These are phyloP conservation scores for Autographa gamma DNA, from an alignment of 2,888 invertebrate genomes.

Conservation along the genomic window DNA sequence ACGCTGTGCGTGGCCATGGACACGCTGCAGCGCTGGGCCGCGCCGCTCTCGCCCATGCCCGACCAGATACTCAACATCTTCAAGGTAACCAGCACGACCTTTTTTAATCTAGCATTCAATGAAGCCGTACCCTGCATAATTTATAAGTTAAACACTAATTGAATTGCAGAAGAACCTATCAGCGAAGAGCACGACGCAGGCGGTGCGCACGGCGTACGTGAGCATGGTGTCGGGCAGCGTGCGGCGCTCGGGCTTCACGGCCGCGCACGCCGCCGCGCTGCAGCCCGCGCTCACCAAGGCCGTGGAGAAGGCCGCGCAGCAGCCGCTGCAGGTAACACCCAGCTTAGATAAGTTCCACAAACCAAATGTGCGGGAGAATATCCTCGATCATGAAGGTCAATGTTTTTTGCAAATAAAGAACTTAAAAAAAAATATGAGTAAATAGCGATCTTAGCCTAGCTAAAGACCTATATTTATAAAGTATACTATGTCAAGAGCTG, in stretches of 20 bases:
- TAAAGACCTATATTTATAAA: slow-evolving; percentile 68
- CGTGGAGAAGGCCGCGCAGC: slow-evolving; percentile 93
- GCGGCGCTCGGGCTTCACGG: slow-evolving; percentile 87
- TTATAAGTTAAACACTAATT: no score
- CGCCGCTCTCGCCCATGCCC: slow-evolving; percentile 64
- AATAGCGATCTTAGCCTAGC: no score
- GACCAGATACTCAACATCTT: slow-evolving; percentile 62
- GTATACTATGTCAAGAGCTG: no score
- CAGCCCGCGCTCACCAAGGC: slow-evolving; percentile 91
- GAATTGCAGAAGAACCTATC: slow-evolving; percentile 91
- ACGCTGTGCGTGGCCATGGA: slow-evolving; percentile 94
- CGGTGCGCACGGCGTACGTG: slow-evolving; percentile 94
- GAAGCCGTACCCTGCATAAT: no score
- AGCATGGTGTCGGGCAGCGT: slow-evolving; percentile 92
- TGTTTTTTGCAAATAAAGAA: no score
- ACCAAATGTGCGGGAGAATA: no score
- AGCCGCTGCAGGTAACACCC: slow-evolving; percentile 91
- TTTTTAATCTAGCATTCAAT: background rate
- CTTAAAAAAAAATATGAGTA: no score
- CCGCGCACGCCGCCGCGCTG: slow-evolving; percentile 80
- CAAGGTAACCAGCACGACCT: slow-evolving; percentile 60
- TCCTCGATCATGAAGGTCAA: no score
- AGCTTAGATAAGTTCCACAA: no score
- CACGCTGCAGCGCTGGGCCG: slow-evolving; percentile 94
- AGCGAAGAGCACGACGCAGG: slow-evolving; percentile 93